Conservation (phyloP, 2,888 invertebrate genomes). For the Heliconius ismenius region DNA sequence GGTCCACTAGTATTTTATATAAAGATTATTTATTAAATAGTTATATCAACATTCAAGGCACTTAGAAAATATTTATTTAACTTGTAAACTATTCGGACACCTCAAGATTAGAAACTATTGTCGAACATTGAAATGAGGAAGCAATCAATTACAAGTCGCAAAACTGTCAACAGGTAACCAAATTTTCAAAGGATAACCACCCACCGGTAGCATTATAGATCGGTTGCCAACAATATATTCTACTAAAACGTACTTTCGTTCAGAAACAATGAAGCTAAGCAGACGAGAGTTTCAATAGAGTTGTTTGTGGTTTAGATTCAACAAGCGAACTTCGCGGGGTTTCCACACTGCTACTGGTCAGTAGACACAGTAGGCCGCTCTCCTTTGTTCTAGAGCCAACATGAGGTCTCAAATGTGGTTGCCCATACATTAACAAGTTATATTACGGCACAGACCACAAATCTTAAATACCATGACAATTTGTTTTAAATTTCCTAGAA, state of each 20-base stretch:
- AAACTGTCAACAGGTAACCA: slow-evolving; percentile 71
- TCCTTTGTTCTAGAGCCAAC: slow-evolving; percentile 68
- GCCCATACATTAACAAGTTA: slow-evolving; percentile 52
- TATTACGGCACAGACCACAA: slow-evolving; percentile 59
- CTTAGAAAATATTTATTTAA: neutral
- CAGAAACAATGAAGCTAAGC: slow-evolving; percentile 55
- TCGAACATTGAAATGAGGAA: slow-evolving; percentile 45
- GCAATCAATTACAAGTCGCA: slow-evolving; percentile 69
- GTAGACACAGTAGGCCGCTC: slow-evolving; percentile 58
- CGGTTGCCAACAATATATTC: slow-evolving; percentile 68
- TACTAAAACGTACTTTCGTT: slow-evolving; percentile 56
- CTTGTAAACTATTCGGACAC: neutral
- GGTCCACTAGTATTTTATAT: no score
- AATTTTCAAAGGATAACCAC: slow-evolving; percentile 60
- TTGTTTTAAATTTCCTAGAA: slow-evolving; percentile 44
- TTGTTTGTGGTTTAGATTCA: slow-evolving; percentile 77
- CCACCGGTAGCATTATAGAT: slow-evolving; percentile 76
- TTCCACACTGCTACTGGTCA: slow-evolving; percentile 60
- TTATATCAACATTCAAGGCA: neutral
- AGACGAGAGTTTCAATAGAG: slow-evolving; percentile 57
- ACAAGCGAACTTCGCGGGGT: slow-evolving; percentile 60
- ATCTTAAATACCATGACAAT: slow-evolving; percentile 46
- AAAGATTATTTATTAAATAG: neutral
- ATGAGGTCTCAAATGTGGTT: slow-evolving; percentile 71
- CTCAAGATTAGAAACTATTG: slow-evolving; percentile 15